These are phyloP conservation scores for Lophotriccus pileatus DNA, from an alignment of 2,797 vertebrate species.

Conservation along the genomic window DNA sequence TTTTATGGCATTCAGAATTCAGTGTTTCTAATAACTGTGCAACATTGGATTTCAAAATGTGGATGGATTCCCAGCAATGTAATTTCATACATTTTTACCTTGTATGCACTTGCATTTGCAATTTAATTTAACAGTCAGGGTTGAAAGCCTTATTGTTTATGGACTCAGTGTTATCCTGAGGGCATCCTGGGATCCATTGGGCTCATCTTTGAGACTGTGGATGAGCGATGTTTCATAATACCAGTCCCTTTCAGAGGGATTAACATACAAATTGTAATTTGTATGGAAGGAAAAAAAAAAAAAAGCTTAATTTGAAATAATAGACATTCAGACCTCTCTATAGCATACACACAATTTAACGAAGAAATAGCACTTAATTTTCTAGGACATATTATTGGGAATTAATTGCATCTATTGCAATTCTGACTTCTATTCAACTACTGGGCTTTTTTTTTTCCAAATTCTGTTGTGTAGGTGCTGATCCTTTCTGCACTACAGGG, in stretches of 20 bases:
- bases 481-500: neutral
- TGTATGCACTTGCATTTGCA: neutral
- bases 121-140: neutral
- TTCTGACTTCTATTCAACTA: neutral
- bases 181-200: neutral
- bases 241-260: neutral
- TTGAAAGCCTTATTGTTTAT: neutral
- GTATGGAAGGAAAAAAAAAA: neutral
- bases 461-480: neutral
- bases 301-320: neutral
- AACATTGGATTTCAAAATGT: neutral
- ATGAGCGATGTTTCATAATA: neutral
- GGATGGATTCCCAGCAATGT: neutral
- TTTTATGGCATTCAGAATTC: neutral
- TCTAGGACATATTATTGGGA: neutral
- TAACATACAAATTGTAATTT: neutral
- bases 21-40: neutral
- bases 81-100: neutral
- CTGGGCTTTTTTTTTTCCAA: neutral
- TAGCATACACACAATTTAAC: neutral
- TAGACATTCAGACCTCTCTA: neutral
- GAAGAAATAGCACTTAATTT: conserved; percentile 44
- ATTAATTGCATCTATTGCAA: neutral
- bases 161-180: neutral
- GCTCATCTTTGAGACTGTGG: neutral